A percentile compares a stretch with the other conserved stretches of the same genome.
Conservation (phyloP, 2,113 vertebrate species). For the Lophochroa leadbeateri region DNA sequence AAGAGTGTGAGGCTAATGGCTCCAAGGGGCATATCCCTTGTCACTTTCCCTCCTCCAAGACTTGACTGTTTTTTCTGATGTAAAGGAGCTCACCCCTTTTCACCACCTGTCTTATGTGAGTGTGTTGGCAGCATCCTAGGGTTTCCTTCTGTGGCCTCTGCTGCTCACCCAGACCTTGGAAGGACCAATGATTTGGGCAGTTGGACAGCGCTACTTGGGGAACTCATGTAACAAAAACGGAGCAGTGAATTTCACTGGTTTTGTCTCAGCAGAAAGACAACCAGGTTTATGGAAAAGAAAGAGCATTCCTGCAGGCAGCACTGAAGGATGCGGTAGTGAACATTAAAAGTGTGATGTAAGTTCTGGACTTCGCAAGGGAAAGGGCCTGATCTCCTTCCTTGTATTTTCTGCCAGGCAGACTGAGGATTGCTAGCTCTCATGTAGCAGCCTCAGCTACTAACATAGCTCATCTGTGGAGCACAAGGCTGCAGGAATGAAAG, state of each 20-base stretch:
- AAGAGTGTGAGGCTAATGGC: rapidly evolving
- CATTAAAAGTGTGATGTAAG: background rate
- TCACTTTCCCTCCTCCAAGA: background rate
- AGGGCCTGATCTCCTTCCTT: background rate
- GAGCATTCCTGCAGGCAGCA: background rate
- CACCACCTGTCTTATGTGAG: background rate
- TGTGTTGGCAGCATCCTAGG: background rate
- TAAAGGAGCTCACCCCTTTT: background rate
- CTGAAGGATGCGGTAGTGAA: background rate
- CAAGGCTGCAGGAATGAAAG: background rate
- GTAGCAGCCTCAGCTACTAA: background rate
- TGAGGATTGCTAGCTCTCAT: background rate
- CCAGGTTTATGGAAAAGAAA: background rate
- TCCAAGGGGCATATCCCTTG: background rate
- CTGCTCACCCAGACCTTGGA: background rate
- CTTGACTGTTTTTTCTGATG: background rate
- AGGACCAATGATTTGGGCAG: background rate
- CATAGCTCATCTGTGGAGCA: background rate
- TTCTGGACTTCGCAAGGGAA: background rate
- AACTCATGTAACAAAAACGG: background rate
- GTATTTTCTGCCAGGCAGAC: background rate
- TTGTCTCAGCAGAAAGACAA: background rate
- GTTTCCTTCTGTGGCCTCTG: background rate
- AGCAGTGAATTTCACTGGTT: background rate
- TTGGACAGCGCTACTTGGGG: rapidly evolving